Conservation (phyloP, 2,113 vertebrate genomes). For the Prunella fulvescens region DNA sequence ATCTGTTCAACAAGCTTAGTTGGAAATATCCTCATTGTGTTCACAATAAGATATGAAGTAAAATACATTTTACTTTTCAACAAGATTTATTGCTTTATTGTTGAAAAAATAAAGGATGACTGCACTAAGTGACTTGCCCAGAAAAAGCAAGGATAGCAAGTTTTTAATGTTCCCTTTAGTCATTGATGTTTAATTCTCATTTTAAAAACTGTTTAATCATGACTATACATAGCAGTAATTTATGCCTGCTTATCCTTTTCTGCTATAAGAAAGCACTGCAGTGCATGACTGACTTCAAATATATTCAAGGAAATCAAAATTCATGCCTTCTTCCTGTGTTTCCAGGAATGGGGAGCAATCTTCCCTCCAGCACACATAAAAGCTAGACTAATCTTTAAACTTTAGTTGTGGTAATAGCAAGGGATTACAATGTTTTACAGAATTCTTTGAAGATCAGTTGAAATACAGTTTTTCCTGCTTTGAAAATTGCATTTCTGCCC, state of each 20-base stretch:
- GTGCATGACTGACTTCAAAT: not conserved
- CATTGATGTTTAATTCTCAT: not conserved
- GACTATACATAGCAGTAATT: not conserved
- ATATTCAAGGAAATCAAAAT: not conserved
- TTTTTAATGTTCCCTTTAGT: not conserved
- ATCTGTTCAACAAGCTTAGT: constrained; percentile 61
- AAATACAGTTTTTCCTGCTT: not conserved
- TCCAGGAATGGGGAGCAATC: not conserved
- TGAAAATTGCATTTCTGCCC: not conserved
- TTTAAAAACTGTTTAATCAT: not conserved
- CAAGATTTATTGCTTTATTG: not conserved
- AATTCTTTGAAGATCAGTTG: not conserved
- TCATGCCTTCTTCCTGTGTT: not conserved
- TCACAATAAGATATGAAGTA: constrained; percentile 56
- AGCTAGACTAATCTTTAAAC: not conserved
- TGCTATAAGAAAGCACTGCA: not conserved
- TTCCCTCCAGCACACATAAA: not conserved
- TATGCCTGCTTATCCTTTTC: not conserved
- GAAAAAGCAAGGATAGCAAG: not conserved
- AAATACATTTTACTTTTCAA: not conserved
- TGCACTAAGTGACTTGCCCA: not conserved
- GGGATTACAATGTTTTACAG: not conserved
- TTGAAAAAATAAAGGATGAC: not conserved
- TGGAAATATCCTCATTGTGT: constrained; percentile 62
- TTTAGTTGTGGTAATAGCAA: not conserved